These are phyloP conservation scores for Todiramphus chloris DNA, from an alignment of 2,113 vertebrate species.

Conservation along the genomic window DNA sequence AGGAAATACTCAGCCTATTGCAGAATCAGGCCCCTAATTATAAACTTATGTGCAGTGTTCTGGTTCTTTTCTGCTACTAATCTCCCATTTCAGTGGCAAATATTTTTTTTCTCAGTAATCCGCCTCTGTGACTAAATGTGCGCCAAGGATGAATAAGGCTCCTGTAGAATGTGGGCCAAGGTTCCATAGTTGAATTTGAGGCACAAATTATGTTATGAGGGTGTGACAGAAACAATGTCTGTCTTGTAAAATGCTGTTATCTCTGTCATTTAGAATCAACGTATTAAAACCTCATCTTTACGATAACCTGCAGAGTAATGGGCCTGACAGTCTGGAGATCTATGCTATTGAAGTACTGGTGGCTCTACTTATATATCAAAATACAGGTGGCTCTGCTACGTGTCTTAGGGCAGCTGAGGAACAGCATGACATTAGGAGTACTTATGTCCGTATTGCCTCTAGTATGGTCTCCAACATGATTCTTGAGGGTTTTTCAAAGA, in stretches of 20 bases:
- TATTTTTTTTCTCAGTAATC: not conserved
- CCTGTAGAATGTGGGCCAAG: not conserved
- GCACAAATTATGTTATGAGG: not conserved
- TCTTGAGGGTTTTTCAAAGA: not conserved
- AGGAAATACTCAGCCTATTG: slow-evolving; percentile 41
- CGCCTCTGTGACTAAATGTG: not conserved
- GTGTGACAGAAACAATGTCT: not conserved
- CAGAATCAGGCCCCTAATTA: slow-evolving; percentile 39
- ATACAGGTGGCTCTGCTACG: not conserved
- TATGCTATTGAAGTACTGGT: not conserved
- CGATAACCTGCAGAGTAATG: not conserved
- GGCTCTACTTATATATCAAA: not conserved
- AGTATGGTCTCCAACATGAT: not conserved
- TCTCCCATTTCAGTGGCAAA: not conserved
- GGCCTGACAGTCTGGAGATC: not conserved
- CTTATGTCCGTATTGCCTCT: not conserved
- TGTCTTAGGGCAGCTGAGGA: not conserved
- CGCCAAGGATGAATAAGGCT: not conserved
- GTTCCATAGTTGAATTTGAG: not conserved
- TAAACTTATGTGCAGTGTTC: slow-evolving; percentile 1
- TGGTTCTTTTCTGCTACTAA: slow-evolving; percentile 24
- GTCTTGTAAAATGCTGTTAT: not conserved
- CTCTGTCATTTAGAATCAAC: not conserved
- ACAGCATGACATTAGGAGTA: not conserved
- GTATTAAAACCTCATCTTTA: not conserved